Base-by-base conservation (phyloP, 2,113 vertebrate genomes). In the Callospermophilus lateralis region DNA sequence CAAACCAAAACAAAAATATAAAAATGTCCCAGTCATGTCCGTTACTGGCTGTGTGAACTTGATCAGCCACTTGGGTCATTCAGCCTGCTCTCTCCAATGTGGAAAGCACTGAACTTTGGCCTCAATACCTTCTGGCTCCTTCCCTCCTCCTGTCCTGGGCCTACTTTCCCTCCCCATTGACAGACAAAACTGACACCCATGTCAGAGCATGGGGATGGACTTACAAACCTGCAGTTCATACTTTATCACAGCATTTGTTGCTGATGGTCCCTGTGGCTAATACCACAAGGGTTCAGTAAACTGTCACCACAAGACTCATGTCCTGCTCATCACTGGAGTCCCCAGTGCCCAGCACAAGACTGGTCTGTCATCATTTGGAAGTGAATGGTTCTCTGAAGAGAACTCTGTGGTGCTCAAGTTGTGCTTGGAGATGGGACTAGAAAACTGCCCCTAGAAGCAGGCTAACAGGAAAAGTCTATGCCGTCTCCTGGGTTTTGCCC, bases 31-130 rank as follows among this genome's bases (percentile, higher is more conserved):
- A 61, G 77, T 8, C 48, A 34, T 68, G 70, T 79, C 77, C 6
- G 51, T 88, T 53, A 30, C 63, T 6, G 4, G 32, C 34, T 74
- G 3, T 55, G 24, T 83, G 74, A 89, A 55, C 12, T 16, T 15
- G 16, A 20, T 22, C 51, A 26, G 4, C 12, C 16, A 65, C 3
- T 24, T 1, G 0, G 12, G 34, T 53, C 63, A 0, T 28, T 39
- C 28, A 20, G 8, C 42, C 63, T 70, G 30, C 10, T 15, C n/a
- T 84, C 55, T 73, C 32, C 55, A 55, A 4, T 17, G 13, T 28
- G 45, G 32, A 77, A 51, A 65, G 30, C 20, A 1, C 22, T 48
- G 28, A 6, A 4, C 37, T 61, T 70, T 73, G 30, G 45, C 12
- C 28, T 84, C 37, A 0, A 6, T 4, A 30, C 6, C 7, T 1